Percentiles rank a stretch among this genome's conserved stretches.
Evolutionary conservation across 2,888 invertebrate genomes (phyloP).

Genomic region (Elaeidobius kamerunicus): DNA sequence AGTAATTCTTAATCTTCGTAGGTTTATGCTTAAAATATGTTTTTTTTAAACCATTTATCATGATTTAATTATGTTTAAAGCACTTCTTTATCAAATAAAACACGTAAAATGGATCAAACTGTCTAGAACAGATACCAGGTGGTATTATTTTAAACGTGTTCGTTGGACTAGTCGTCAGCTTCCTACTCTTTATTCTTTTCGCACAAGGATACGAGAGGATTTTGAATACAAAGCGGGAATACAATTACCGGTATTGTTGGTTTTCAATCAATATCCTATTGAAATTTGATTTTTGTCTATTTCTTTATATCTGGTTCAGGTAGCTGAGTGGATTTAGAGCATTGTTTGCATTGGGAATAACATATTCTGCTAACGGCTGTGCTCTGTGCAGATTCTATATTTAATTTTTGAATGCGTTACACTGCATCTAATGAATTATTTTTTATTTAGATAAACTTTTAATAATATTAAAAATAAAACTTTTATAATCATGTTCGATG

Average conservation of each 20-base stretch:
- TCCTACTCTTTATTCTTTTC: constrained; percentile 22
- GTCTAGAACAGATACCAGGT: constrained; percentile 21
- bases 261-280: constrained; percentile 29
- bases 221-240: constrained; percentile 26
- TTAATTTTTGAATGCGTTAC: too few species aligned
- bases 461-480: too few species aligned
- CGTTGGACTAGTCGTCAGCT: constrained; percentile 21
- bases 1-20: too few species aligned
- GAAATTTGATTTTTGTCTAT: constrained; percentile 30
- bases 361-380: too few species aligned
- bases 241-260: constrained; percentile 27
- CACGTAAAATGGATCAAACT: neutral
- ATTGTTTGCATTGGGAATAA: constrained; percentile 29
- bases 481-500: too few species aligned
- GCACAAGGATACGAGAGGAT: constrained; percentile 22
- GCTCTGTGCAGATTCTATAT: too few species aligned
- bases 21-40: too few species aligned
- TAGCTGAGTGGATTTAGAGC: constrained; percentile 22
- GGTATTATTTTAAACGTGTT: constrained; percentile 23
- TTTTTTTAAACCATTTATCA: too few species aligned
- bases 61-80: too few species aligned
- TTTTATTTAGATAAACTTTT: too few species aligned
- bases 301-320: constrained; percentile 29
- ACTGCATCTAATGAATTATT: too few species aligned
- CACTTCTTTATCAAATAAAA: too few species aligned